phyloP scores from a whole-genome alignment of 2,797 vertebrate species.

The Emys orbicularis region DNA sequence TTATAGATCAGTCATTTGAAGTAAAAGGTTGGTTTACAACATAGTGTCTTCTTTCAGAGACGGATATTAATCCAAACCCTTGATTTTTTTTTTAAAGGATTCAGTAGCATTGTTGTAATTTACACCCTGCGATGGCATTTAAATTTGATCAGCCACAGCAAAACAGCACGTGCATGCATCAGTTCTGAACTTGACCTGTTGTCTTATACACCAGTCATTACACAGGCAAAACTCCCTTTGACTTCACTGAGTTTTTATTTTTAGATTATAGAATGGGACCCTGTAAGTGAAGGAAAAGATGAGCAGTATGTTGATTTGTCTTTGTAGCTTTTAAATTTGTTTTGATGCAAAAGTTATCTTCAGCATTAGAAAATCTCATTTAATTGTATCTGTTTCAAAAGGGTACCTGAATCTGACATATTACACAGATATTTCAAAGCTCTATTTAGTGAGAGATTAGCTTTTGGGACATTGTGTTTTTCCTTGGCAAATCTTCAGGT shows the following conservation, averaged over 20 bases:
- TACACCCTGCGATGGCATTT: not conserved
- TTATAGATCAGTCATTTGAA: not conserved
- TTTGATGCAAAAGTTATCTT: not conserved
- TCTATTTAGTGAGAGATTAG: not conserved
- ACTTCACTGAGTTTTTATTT: not conserved
- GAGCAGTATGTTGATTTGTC: not conserved
- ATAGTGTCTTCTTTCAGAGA: not conserved
- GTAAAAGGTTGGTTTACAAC: not conserved
- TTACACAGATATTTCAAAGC: not conserved
- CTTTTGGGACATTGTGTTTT: not conserved
- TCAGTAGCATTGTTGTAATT: not conserved
- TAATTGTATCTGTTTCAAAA: not conserved
- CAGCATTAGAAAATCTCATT: not conserved
- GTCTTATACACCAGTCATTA: not conserved
- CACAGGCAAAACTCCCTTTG: not conserved
- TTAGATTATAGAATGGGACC: not conserved
- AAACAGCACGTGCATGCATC: not conserved
- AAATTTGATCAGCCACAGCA: not conserved
- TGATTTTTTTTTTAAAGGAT: not conserved
- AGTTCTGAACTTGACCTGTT: not conserved
- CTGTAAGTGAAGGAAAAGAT: not conserved
- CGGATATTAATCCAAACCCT: not conserved
- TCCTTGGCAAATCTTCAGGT: not conserved
- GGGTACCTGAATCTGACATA: not conserved
- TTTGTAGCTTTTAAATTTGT: not conserved